Evolutionary conservation across 2,797 vertebrate species (phyloP), one percentile per base, ranked within the genome.

Genomic region (Miichthys miiuy): DNA sequence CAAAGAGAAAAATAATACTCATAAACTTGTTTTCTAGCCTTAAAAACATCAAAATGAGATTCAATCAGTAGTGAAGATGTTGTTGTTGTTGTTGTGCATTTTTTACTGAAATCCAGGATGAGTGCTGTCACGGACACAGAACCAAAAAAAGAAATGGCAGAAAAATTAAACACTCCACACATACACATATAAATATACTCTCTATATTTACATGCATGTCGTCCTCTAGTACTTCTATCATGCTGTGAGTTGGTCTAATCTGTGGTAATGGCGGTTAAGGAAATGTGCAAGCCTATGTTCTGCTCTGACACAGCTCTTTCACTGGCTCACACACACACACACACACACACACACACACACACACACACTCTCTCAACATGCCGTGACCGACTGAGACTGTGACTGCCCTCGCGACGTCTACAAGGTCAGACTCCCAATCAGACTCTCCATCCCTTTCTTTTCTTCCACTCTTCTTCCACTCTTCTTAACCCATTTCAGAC

Each of bases 381-480:
- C 65, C 11, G 6, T 80, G 82, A 79, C 88, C 60, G 72, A 63
- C 84, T 68, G 68, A 65, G 68, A 63, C 77, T 73, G 52, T 55
- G 70, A 82, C 70, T 80, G 71, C 63, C 70, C 4, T 17, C 25
- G 73, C 54, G 61, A 16, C 23, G 30, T 17, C 64, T 74, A 71
- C 80, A 82, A 86, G 82, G 65, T 71, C 85, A 88, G 71, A 85
- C 83, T 88, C 54, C 75, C 76, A 85, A 80, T 86, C 80, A 85
- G 72, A 16, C 46, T 72, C 20, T 47, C 30, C 23, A 50, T 67
- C 47, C 3, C 17, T 58, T 65, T 73, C 64, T 44, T 78, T 74
- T 57, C 74, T 73, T 47, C 42, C 27, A 27, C 27, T 27, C 27
- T 27, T 27, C 27, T 30, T 30, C 30, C 47, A 68, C 74, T 66